Conservation (phyloP, 37 sponge, comb jelly and placozoan species). For the Geodia barretti region DNA sequence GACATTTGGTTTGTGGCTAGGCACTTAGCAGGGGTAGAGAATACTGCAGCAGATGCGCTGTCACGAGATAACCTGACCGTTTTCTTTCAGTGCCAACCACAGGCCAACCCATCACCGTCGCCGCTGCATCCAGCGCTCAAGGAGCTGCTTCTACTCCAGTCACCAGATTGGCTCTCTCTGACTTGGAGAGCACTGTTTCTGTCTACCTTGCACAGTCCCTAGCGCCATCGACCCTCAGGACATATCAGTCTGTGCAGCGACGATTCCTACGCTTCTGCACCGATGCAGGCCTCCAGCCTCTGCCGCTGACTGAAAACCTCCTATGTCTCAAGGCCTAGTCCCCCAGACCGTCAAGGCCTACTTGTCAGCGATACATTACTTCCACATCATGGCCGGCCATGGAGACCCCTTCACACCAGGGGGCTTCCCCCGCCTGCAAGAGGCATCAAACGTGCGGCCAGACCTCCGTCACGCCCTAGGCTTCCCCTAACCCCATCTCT, state of each 20-base stretch:
- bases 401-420: constrained; percentile 1
- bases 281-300: neutral
- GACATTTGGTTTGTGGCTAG: constrained; percentile 2
- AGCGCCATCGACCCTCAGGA: constrained; percentile 3
- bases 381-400: constrained; percentile 6
- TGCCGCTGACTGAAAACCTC: neutral
- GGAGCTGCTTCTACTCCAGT: no score
- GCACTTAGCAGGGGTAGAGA: constrained; percentile 19
- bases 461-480: neutral
- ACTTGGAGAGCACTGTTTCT: no score
- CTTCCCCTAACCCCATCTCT: constrained; percentile 11
- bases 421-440: neutral
- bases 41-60: constrained; percentile 29
- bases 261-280: neutral
- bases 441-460: constrained; percentile 9
- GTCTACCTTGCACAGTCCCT: constrained; percentile 10
- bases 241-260: constrained; percentile 2
- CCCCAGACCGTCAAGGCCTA: constrained; percentile 25
- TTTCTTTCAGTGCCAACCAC: no score
- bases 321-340: neutral
- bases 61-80: constrained; percentile 33
- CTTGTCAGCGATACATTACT: neutral
- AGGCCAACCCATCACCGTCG: neutral
- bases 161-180: no score
- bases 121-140: neutral